phyloP scores from a whole-genome alignment of 2,797 vertebrate species.

The Channallabes apus region DNA sequence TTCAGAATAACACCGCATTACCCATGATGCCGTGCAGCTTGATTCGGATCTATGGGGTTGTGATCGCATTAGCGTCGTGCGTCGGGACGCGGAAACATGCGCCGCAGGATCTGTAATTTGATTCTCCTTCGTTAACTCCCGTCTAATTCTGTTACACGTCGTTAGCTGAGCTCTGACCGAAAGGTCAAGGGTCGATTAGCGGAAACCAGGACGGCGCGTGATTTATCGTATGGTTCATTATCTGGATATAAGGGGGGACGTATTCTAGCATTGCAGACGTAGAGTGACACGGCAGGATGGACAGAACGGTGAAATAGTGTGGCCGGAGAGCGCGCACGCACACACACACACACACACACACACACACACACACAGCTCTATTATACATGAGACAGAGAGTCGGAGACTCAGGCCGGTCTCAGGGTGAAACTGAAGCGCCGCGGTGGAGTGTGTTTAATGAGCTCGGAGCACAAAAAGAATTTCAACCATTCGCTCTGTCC shows the following conservation, averaged over 20 bases:
- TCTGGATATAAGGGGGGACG: not conserved
- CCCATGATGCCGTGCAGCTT: not conserved
- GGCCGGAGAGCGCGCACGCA: too few relatives aligned
- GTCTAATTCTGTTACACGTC: slow-evolving; percentile 8
- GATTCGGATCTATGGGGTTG: not conserved
- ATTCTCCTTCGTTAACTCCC: not conserved
- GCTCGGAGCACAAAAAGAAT: slow-evolving; percentile 44
- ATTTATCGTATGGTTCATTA: not conserved
- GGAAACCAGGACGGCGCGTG: not conserved
- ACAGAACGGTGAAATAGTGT: not conserved
- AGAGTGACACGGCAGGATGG: not conserved
- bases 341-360: too few relatives aligned
- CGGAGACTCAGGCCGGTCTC: not conserved
- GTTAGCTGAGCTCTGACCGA: not conserved
- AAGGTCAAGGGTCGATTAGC: slow-evolving; percentile 16
- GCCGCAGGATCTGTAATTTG: not conserved
- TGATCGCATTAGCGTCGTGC: slow-evolving; percentile 1
- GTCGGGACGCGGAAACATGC: not conserved
- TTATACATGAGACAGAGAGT: slow-evolving; percentile 36
- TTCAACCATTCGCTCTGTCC: slow-evolving; percentile 41
- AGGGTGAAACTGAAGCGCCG: slow-evolving; percentile 46
- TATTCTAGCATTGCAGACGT: not conserved
- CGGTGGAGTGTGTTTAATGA: slow-evolving; percentile 40
- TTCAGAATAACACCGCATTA: slow-evolving; percentile 4
- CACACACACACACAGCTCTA: slow-evolving; percentile 13